A percentile compares a stretch with the other conserved stretches of the same genome.
Conservation (phyloP, 2,113 vertebrate species). For the Brevimyrus niger region DNA sequence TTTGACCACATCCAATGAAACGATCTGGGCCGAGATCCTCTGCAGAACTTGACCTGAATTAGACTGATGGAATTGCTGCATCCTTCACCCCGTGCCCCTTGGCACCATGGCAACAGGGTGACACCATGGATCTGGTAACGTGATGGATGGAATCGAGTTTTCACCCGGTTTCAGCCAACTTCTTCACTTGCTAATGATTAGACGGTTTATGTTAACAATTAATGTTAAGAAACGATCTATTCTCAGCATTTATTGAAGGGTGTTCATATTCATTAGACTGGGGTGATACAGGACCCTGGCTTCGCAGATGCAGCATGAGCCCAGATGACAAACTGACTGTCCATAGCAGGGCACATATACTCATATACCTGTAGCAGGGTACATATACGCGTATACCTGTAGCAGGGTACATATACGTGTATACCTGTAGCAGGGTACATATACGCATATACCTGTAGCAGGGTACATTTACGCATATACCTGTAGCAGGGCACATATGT, state of each 20-base stretch:
- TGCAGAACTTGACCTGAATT: slow-evolving; percentile 10
- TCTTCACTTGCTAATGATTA: neutral
- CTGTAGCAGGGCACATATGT: too few species aligned
- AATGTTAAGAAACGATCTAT: neutral
- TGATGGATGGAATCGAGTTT: neutral
- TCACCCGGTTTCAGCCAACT: neutral
- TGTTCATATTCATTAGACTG: neutral
- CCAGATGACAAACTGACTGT: neutral
- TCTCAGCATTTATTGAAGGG: neutral
- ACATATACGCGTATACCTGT: too few species aligned
- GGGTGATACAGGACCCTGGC: neutral
- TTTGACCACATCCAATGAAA: neutral
- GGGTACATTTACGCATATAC: too few species aligned
- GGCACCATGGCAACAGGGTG: slow-evolving; percentile 5
- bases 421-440: too few species aligned
- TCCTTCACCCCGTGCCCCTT: slow-evolving; percentile 18
- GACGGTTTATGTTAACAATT: too few species aligned
- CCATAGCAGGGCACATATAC: too few species aligned
- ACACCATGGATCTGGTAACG: neutral
- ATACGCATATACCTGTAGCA: too few species aligned
- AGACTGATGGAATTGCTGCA: neutral
- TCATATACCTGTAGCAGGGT: too few species aligned
- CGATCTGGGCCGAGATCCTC: neutral
- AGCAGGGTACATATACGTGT: too few species aligned
- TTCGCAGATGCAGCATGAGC: neutral